Evolutionary conservation across 2,113 vertebrate genomes (phyloP).

Genomic region (Cheilinus undulatus): DNA sequence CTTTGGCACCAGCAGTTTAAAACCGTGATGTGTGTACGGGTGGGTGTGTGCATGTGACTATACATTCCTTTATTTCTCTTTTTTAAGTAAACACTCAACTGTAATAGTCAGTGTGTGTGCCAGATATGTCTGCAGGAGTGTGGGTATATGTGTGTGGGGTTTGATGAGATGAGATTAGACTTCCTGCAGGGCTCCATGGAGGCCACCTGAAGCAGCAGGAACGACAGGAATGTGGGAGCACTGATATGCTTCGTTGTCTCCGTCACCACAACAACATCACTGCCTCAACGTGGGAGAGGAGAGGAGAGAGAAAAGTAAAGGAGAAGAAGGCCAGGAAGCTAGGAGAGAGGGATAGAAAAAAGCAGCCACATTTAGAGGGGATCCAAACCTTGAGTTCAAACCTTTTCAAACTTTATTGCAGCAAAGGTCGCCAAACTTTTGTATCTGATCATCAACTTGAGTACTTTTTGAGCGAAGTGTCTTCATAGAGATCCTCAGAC

Average conservation of each 20-base stretch:
- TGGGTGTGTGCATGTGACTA: constrained; percentile 3
- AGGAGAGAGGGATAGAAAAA: not conserved
- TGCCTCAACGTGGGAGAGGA: constrained; percentile 32
- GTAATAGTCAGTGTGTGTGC: constrained; percentile 26
- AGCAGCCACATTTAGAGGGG: constrained; percentile 1
- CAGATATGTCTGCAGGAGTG: constrained; percentile 5
- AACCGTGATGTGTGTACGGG: constrained; percentile 15
- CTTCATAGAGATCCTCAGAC: constrained; percentile 34
- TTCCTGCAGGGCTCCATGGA: constrained; percentile 50
- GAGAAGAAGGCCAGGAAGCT: not conserved
- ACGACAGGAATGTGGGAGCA: constrained; percentile 70
- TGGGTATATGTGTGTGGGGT: constrained; percentile 29
- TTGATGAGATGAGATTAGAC: constrained; percentile 73
- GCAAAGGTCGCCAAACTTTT: constrained; percentile 16
- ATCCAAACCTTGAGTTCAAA: constrained; percentile 1
- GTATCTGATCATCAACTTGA: constrained; percentile 1
- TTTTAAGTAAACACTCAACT: not conserved
- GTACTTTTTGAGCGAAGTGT: constrained; percentile 2
- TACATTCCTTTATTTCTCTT: constrained; percentile 28
- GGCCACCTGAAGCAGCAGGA: constrained; percentile 73
- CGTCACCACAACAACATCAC: constrained; percentile 49
- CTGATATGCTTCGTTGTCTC: constrained; percentile 52
- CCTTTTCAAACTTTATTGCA: not conserved
- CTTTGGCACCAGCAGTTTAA: constrained; percentile 15
- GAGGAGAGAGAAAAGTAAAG: not conserved